Evolutionary conservation across 2,888 invertebrate species (phyloP), one percentile per base, ranked within the genome.

Genomic region (Portevinia maculata): DNA sequence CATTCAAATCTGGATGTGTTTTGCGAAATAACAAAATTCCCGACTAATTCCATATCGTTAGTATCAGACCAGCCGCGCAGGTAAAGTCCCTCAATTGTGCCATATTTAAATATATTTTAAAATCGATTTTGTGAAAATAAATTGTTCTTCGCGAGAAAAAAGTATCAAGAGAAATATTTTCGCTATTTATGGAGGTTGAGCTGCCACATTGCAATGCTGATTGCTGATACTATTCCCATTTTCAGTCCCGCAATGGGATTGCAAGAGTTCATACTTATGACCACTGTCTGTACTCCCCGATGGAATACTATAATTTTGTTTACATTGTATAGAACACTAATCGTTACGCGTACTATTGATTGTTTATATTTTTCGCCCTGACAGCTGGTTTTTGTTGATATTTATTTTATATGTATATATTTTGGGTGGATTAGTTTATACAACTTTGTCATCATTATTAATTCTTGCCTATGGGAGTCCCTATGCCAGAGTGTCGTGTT

Each of bases 341-440:
- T 44, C 21, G 44, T 41, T 17, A 24, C n/a, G 15, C 19, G 34
- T 41, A 17, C 41, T 34, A 30, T 64, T 74, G 48, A 74, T 74
- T 79, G 50, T 79, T 75, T 75, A 55, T 74, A 41, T 50, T 74
- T 34, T 28, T n/a, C 28, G 37, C 19, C 53, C 17, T 8, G 7
- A 9, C 78, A 78, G 79, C 67, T 69, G 60, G 37, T 55, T 79
- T 65, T 62, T 69, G 75, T 69, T 79, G 19, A 50, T 75, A 50
- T 48, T 62, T 53, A 28, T 64, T 13, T n/a, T n/a, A n/a, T n/a
- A n/a, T n/a, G n/a, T n/a, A n/a, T n/a, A n/a, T n/a, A n/a, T n/a
- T 59, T 59, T 62, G 11, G 69, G 21, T 13, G 13, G 44, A 46
- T 48, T 17, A n/a, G 11, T 21, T 44, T 53, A 6, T 30, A 13